Conservation (phyloP, 2,797 vertebrate genomes). For the Cirrhinus mrigala region DNA sequence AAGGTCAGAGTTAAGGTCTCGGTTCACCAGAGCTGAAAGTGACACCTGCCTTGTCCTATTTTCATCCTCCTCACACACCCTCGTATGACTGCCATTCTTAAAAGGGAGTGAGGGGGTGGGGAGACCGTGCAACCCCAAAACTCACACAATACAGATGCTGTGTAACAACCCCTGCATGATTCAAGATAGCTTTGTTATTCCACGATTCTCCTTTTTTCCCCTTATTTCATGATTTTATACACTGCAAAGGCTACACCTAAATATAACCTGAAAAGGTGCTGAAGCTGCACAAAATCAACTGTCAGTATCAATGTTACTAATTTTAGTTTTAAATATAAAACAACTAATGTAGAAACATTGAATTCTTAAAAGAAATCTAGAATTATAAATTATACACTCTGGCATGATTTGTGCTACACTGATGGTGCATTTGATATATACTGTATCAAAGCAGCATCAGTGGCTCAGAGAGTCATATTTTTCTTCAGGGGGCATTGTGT, state of each 20-base stretch:
- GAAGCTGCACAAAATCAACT: neutral
- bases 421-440: neutral
- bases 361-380: no score
- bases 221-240: neutral
- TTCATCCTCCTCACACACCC: constrained; percentile 71
- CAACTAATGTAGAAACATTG: neutral
- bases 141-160: constrained; percentile 17
- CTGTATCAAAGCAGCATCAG: neutral
- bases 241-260: neutral
- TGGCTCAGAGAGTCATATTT: neutral
- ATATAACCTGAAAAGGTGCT: neutral
- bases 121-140: constrained; percentile 15
- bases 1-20: constrained; percentile 79
- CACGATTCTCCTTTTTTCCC: neutral
- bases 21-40: constrained; percentile 72
- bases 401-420: no score
- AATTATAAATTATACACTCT: neutral
- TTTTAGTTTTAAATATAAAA: neutral
- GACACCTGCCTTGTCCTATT: constrained; percentile 83
- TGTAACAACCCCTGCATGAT: neutral
- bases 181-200: neutral
- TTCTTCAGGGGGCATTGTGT: neutral
- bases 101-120: constrained; percentile 47
- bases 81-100: constrained; percentile 69
- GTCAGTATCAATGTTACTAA: no score